Evolutionary conservation across 1,140 invertebrate genomes (phyloP).

Genomic region (Drosophila mayri): DNA sequence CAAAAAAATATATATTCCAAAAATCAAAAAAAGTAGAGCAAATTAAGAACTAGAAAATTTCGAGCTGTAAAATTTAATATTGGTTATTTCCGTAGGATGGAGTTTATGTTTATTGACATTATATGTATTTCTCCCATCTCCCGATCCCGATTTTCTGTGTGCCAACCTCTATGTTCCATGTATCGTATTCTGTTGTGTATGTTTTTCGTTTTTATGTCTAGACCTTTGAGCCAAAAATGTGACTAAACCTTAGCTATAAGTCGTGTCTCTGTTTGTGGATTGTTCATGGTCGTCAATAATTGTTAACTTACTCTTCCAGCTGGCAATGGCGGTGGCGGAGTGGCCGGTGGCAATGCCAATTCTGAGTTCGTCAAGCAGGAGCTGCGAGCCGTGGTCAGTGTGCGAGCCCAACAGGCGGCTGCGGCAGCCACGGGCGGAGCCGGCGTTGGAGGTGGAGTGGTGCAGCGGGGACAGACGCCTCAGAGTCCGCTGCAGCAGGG

Average conservation of each 20-base stretch:
- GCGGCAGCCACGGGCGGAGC: conserved; percentile 64
- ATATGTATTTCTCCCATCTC: neutral
- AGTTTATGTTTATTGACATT: conserved; percentile 10
- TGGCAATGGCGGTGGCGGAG: conserved; percentile 54
- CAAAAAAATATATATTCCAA: neutral
- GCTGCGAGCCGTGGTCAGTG: conserved; percentile 93
- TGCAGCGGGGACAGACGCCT: conserved; percentile 71
- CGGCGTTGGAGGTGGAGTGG: conserved; percentile 47
- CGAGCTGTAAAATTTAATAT: conserved; percentile 7
- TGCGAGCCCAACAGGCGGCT: conserved; percentile 88
- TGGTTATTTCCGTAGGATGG: conserved; percentile 25
- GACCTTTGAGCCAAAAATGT: conserved; percentile 47
- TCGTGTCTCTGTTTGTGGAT: conserved; percentile 8
- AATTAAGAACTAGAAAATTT: conserved; percentile 19
- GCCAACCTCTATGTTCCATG: conserved; percentile 38
- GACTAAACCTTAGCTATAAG: conserved; percentile 58
- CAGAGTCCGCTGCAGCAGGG: conserved; percentile 82
- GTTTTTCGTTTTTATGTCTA: conserved; percentile 51
- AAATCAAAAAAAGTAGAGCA: neutral
- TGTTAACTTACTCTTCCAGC: conserved; percentile 53
- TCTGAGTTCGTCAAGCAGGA: conserved; percentile 95
- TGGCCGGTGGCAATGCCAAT: conserved; percentile 67
- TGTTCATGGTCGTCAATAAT: neutral
- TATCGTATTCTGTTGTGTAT: conserved; percentile 45
- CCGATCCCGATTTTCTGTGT: conserved; percentile 30